These are phyloP conservation scores for Lota lota DNA, from an alignment of 2,113 vertebrate species.

Conservation along the genomic window DNA sequence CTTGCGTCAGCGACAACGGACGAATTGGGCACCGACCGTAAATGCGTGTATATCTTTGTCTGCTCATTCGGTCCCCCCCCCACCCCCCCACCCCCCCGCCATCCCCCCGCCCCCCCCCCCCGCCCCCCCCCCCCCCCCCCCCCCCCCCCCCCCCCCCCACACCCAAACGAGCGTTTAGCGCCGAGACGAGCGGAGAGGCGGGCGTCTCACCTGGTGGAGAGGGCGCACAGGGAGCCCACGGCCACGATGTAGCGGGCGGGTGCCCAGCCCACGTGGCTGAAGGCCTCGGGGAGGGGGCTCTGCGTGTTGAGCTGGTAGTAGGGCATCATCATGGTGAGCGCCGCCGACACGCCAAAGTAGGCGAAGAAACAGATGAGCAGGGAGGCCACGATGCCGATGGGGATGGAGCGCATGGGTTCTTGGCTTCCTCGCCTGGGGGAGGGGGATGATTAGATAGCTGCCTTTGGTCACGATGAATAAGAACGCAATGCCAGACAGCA, in stretches of 20 bases:
- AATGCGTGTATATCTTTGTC: too few relatives aligned
- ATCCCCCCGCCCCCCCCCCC: too few relatives aligned
- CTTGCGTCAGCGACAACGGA: too few relatives aligned
- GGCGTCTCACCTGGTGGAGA: constrained; percentile 86
- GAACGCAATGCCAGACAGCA: too few relatives aligned
- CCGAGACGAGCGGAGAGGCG: too few relatives aligned
- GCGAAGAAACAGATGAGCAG: constrained; percentile 92
- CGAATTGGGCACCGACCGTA: too few relatives aligned
- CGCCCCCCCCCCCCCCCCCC: too few relatives aligned
- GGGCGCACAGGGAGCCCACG: constrained; percentile 89
- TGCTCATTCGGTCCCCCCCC: too few relatives aligned
- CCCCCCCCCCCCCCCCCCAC: too few relatives aligned
- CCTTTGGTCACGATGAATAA: too few relatives aligned
- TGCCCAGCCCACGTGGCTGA: constrained; percentile 81
- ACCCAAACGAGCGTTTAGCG: too few relatives aligned
- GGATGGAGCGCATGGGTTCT: constrained; percentile 93
- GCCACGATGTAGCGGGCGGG: constrained; percentile 88
- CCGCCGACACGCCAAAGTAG: constrained; percentile 90
- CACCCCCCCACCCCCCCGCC: too few relatives aligned
- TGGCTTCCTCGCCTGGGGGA: constrained; percentile 88
- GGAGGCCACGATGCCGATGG: constrained; percentile 88
- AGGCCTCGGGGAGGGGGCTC: constrained; percentile 91
- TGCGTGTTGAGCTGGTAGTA: constrained; percentile 83
- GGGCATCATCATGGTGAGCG: constrained; percentile 95
- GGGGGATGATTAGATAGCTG: not conserved